Evolutionary conservation across 2,797 vertebrate species (phyloP).

Genomic region (Yasuhikotakia modesta): DNA sequence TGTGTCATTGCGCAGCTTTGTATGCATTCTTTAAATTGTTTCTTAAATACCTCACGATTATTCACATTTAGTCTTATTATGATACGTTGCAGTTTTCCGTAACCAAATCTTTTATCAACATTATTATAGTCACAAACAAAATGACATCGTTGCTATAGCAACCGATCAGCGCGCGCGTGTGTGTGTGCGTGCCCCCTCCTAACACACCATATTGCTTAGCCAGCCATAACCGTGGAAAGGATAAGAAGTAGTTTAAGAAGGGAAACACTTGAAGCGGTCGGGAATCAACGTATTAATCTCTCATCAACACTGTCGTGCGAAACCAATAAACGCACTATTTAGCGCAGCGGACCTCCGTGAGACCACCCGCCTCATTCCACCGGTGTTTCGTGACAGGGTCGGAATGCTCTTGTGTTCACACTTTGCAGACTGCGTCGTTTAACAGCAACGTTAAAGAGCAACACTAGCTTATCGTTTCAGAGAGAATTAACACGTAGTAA

Average conservation of each 20-base stretch:
- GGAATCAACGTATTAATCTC: conserved; percentile 55
- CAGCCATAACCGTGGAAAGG: conserved; percentile 59
- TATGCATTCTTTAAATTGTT: neutral
- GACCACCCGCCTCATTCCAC: conserved; percentile 68
- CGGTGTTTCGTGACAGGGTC: conserved; percentile 51
- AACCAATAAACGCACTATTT: conserved; percentile 70
- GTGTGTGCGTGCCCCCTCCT: neutral
- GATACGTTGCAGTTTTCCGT: conserved; percentile 56
- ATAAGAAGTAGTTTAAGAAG: conserved; percentile 46
- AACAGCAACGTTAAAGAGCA: conserved; percentile 44
- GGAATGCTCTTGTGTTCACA: conserved; percentile 42
- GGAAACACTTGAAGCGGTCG: conserved; percentile 50
- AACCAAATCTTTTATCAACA: conserved; percentile 69
- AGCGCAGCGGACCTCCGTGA: conserved; percentile 69
- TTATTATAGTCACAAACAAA: conserved; percentile 77
- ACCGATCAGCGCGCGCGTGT: conserved; percentile 61
- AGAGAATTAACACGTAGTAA: neutral
- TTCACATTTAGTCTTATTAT: neutral
- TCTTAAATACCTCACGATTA: neutral
- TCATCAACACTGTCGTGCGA: conserved; percentile 60
- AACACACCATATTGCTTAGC: conserved; percentile 55
- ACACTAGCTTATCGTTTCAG: neutral
- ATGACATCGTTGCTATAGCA: conserved; percentile 85
- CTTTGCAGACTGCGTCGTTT: conserved; percentile 50
- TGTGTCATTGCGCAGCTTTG: conserved; percentile 19